Conservation (phyloP, 2,888 invertebrate genomes). For the Apantesis nais region DNA sequence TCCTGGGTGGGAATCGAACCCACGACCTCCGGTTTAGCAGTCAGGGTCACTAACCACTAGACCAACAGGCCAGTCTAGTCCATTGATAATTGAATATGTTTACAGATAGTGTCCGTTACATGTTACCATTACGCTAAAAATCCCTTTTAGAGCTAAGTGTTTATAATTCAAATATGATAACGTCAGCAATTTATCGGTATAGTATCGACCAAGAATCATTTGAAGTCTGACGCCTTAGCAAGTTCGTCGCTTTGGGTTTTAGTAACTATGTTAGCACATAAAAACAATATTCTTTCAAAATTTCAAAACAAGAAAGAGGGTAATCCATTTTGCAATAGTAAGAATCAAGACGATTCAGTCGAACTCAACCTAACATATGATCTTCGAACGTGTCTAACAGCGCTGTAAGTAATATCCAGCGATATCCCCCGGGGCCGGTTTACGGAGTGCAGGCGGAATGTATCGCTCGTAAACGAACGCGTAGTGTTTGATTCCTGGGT, state of each 20-base stretch:
- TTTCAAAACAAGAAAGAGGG: not conserved
- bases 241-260: not conserved
- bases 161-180: no score
- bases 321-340: not conserved
- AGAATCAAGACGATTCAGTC: not conserved
- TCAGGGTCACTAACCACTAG: no score
- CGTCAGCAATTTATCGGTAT: no score
- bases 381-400: conserved; percentile 22
- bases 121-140: no score
- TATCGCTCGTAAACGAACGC: conserved; percentile 34
- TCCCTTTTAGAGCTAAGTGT: no score
- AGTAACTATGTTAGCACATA: not conserved
- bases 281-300: not conserved
- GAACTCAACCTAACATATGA: conserved; percentile 8
- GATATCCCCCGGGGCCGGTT: conserved; percentile 14
- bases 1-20: no score
- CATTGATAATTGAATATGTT: no score
- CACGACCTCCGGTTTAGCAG: no score
- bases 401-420: conserved; percentile 22
- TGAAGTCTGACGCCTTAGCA: no score
- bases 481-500: conserved; percentile 22
- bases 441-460: conserved; percentile 29
- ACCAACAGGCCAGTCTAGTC: no score
- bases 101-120: no score
- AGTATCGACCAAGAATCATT: no score